Evolutionary conservation across 2,888 invertebrate genomes (phyloP).

Genomic region (Nephrotoma guestfalica): DNA sequence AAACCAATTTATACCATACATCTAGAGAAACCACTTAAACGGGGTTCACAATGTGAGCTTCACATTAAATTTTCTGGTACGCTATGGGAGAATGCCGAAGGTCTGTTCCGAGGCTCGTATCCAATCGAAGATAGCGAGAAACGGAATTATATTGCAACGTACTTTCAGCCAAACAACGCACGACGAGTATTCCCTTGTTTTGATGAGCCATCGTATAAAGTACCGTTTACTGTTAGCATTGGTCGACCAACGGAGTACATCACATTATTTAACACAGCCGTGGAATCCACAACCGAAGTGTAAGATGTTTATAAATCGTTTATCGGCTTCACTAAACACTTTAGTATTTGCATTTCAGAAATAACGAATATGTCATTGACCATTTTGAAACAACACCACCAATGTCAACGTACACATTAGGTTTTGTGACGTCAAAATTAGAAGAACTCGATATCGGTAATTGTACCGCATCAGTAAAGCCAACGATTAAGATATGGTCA

Average conservation of each 20-base stretch:
- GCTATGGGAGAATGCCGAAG: constrained; percentile 47
- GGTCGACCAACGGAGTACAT: constrained; percentile 41
- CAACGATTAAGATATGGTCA: constrained; percentile 33
- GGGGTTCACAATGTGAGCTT: constrained; percentile 43
- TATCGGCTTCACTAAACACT: background rate
- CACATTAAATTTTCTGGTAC: constrained; percentile 50
- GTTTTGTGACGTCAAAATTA: constrained; percentile 55
- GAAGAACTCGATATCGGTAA: constrained; percentile 16
- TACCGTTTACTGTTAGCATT: constrained; percentile 49
- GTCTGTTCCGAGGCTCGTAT: constrained; percentile 55
- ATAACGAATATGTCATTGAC: constrained; percentile 41
- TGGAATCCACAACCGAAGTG: constrained; percentile 43
- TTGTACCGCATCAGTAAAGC: constrained; percentile 13
- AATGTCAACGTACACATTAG: constrained; percentile 63
- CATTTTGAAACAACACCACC: constrained; percentile 55
- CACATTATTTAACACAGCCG: constrained; percentile 49
- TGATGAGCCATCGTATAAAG: constrained; percentile 64
- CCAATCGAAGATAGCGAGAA: constrained; percentile 29
- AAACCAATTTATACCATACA: constrained; percentile 45
- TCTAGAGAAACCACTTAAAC: constrained; percentile 40
- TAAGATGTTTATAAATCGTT: constrained; percentile 30
- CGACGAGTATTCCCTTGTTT: constrained; percentile 68
- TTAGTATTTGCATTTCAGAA: constrained; percentile 4
- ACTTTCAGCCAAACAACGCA: constrained; percentile 57
- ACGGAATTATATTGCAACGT: constrained; percentile 46